Conservation (phyloP, 2,113 vertebrate genomes). For the Rattus rattus region DNA sequence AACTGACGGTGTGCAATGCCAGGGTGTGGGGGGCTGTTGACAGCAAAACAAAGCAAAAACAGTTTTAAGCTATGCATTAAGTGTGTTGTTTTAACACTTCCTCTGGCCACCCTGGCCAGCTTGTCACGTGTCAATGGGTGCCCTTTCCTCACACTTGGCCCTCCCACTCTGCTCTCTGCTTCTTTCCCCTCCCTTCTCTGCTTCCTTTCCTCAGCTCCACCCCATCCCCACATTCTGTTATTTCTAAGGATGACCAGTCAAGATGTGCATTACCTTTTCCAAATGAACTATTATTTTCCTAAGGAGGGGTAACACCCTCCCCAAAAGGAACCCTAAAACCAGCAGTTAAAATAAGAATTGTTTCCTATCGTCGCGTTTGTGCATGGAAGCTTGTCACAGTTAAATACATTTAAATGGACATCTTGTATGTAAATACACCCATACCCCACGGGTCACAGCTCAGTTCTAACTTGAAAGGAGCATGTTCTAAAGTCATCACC, state of each 20-base stretch:
- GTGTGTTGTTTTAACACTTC: not conserved
- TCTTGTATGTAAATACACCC: not conserved
- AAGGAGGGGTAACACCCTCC: conserved; percentile 3
- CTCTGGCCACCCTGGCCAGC: not conserved
- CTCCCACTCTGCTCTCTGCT: accelerated
- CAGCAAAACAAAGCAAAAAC: not conserved
- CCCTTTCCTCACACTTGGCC: not conserved
- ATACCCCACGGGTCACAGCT: conserved; percentile 53
- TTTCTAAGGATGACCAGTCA: not conserved
- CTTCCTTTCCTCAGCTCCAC: not conserved
- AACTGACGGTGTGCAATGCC: not conserved
- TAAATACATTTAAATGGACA: not conserved
- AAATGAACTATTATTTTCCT: not conserved
- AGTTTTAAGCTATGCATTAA: conserved; percentile 19
- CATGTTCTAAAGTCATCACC: conserved; percentile 48
- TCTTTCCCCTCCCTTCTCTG: not conserved
- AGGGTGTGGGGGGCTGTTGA: not conserved
- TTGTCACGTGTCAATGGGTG: not conserved
- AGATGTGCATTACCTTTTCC: not conserved
- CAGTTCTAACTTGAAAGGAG: conserved; percentile 60
- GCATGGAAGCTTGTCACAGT: not conserved
- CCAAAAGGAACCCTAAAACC: conserved; percentile 4
- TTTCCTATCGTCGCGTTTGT: not conserved
- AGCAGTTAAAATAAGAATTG: conserved; percentile 41
- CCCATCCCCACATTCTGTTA: not conserved